Evolutionary conservation across 2,888 invertebrate genomes (phyloP).

Genomic region (Trichogramma evanescens): DNA sequence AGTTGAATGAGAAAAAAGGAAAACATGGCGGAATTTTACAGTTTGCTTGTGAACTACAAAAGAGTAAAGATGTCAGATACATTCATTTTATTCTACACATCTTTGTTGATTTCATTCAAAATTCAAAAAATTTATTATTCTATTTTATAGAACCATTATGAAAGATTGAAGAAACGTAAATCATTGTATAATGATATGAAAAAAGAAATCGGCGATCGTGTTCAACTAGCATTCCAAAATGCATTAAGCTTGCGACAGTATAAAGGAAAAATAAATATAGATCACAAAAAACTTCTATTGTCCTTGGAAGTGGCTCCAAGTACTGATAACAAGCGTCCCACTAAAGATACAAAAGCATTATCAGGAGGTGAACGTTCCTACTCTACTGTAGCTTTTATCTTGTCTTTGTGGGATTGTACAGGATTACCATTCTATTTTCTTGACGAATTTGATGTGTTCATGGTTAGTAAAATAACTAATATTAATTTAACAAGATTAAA

Average conservation of each 20-base stretch:
- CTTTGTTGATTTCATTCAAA: neutral
- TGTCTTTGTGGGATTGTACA: constrained; percentile 88
- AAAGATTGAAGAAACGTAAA: constrained; percentile 37
- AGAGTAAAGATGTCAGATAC: constrained; percentile 31
- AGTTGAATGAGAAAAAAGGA: constrained; percentile 37
- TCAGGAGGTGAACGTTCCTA: constrained; percentile 95
- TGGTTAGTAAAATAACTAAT: constrained; percentile 54
- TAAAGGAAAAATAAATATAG: constrained; percentile 56
- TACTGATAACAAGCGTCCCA: constrained; percentile 47
- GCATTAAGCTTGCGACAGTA: constrained; percentile 55
- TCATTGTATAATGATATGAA: constrained; percentile 42
- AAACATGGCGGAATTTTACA: constrained; percentile 36
- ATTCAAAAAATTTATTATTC: neutral
- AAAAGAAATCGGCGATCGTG: constrained; percentile 41
- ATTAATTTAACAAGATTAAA: neutral
- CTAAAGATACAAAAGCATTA: constrained; percentile 59
- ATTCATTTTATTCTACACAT: neutral
- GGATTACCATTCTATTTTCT: constrained; percentile 88
- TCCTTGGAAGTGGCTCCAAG: constrained; percentile 53
- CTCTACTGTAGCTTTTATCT: constrained; percentile 88
- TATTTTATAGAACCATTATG: constrained; percentile 33
- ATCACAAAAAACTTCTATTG: constrained; percentile 48
- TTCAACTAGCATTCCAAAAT: constrained; percentile 50
- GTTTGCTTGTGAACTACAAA: constrained; percentile 24
- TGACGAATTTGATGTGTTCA: constrained; percentile 96